Percentiles rank a stretch among this genome's conserved stretches.
Conservation (phyloP, 2,888 invertebrate species). For the Ennomos fuscantarius region DNA sequence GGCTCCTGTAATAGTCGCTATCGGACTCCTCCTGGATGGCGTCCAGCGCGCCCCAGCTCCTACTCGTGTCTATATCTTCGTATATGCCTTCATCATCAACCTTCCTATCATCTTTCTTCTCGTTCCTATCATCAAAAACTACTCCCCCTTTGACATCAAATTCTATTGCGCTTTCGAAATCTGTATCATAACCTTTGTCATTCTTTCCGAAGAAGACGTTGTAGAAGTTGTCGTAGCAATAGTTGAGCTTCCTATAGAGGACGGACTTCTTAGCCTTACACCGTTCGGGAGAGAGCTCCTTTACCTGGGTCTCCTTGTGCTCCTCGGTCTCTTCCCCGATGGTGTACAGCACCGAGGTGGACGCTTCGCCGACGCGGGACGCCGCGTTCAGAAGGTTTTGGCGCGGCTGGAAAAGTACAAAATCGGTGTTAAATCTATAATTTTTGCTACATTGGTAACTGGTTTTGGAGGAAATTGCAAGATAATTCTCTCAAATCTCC, state of each 20-base stretch:
- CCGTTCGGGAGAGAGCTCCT: conserved; percentile 31
- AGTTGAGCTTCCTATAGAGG: conserved; percentile 77
- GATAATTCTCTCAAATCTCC: too few relatives aligned
- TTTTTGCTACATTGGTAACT: too few relatives aligned
- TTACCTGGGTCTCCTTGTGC: conserved; percentile 91
- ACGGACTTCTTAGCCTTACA: conserved; percentile 62
- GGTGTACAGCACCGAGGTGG: conserved; percentile 95
- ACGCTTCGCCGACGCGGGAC: conserved; percentile 98
- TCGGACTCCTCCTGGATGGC: conserved; percentile 80
- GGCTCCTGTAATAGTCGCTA: conserved; percentile 77
- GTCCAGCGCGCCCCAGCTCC: conserved; percentile 66
- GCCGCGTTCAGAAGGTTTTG: conserved; percentile 98
- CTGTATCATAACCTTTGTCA: conserved; percentile 59
- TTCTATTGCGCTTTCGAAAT: conserved; percentile 49
- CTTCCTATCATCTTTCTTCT: conserved; percentile 41
- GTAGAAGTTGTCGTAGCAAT: conserved; percentile 80
- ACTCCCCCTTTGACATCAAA: conserved; percentile 7
- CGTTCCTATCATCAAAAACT: conserved; percentile 13
- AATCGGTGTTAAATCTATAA: too few relatives aligned
- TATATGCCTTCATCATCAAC: conserved; percentile 70
- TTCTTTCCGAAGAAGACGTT: conserved; percentile 69
- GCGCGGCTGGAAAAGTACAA: conserved; percentile 87
- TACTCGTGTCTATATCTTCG: conserved; percentile 68
- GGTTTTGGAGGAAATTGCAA: too few relatives aligned
- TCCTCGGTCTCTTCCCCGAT: conserved; percentile 96